Evolutionary conservation across 2,888 invertebrate genomes (phyloP).

Genomic region (Tenthredo livida): DNA sequence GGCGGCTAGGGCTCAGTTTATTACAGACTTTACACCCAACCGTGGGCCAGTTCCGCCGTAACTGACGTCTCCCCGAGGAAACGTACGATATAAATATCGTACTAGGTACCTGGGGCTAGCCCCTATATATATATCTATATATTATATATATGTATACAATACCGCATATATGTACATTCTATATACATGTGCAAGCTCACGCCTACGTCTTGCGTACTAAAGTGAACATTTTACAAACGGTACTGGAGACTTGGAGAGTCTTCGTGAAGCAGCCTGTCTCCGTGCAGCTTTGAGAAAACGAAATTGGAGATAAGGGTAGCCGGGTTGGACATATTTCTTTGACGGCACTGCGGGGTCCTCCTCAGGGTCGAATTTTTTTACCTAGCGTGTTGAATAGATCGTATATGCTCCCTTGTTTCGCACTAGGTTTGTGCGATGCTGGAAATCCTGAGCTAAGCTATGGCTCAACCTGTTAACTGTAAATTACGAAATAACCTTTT

Average conservation of each 20-base stretch:
- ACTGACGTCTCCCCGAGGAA: constrained; percentile 51
- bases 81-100: constrained; percentile 51
- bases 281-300: constrained; percentile 3
- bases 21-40: constrained; percentile 51
- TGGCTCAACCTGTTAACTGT: not conserved
- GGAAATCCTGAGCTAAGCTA: not conserved
- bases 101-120: constrained; percentile 22
- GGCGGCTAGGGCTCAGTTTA: constrained; percentile 49
- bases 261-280: not conserved
- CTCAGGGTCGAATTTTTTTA: not conserved
- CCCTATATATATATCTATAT: not conserved
- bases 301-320: constrained; percentile 26
- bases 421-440: not conserved
- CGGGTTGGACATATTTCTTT: constrained; percentile 29
- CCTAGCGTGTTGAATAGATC: constrained; percentile 15
- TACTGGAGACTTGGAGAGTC: not conserved
- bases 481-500: constrained; percentile 15
- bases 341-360: not conserved
- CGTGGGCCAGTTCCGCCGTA: constrained; percentile 38
- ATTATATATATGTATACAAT: not conserved
- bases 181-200: not conserved
- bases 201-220: not conserved
- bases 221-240: constrained; percentile 38
- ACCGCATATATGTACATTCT: not conserved
- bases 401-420: not conserved